Percentiles rank a stretch among this genome's conserved stretches.
These are phyloP conservation scores for Ericerus pela DNA, from an alignment of 1,140 invertebrate species.

Conservation along the genomic window DNA sequence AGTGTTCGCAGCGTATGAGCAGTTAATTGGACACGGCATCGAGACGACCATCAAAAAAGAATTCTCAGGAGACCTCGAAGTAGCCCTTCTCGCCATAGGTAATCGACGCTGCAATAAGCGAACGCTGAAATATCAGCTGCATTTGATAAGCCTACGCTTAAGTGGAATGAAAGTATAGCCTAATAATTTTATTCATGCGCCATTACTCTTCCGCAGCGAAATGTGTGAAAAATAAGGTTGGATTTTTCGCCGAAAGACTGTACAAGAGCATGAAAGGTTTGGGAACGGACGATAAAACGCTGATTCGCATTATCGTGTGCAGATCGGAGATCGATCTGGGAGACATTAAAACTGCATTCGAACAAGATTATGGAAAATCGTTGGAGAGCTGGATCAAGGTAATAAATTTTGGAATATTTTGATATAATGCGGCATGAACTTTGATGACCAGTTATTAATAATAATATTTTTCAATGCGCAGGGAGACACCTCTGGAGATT, in stretches of 20 bases:
- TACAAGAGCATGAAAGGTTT: constrained; percentile 76
- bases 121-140: too few relatives aligned
- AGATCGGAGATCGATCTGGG: constrained; percentile 76
- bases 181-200: neutral
- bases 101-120: too few relatives aligned
- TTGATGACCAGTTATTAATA: constrained; percentile 13
- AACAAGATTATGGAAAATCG: constrained; percentile 59
- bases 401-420: constrained; percentile 8
- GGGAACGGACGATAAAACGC: constrained; percentile 69
- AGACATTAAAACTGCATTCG: constrained; percentile 68
- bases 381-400: constrained; percentile 54
- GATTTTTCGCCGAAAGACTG: constrained; percentile 76
- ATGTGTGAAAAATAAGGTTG: constrained; percentile 64
- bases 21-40: constrained; percentile 58
- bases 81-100: constrained; percentile 75
- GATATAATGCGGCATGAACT: neutral
- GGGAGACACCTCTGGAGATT: constrained; percentile 76
- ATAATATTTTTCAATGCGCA: constrained; percentile 57
- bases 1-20: constrained; percentile 63
- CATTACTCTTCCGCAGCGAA: constrained; percentile 39
- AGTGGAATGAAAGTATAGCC: neutral
- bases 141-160: too few relatives aligned
- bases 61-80: constrained; percentile 71
- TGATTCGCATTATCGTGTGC: constrained; percentile 74
- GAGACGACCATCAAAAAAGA: constrained; percentile 76